A percentile compares a stretch with the other conserved stretches of the same genome.
Evolutionary conservation across 1,140 invertebrate species (phyloP).

Genomic region (Araneus ventricosus): DNA sequence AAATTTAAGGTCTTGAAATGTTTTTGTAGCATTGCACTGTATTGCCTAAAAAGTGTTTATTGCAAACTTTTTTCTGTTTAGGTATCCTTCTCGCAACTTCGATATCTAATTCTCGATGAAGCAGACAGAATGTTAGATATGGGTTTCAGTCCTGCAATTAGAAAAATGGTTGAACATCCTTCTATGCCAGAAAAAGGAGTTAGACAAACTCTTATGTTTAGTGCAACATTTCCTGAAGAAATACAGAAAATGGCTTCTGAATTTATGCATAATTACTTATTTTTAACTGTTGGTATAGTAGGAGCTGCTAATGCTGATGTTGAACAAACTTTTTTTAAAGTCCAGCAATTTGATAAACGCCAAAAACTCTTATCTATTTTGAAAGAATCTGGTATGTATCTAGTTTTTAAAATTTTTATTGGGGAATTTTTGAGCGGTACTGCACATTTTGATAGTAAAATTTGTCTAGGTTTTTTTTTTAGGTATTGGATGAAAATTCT

Average conservation of each 20-base stretch:
- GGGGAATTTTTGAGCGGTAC: too few species aligned
- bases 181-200: slow-evolving; percentile 85
- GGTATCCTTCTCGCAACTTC: slow-evolving; percentile 81
- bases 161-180: slow-evolving; percentile 77
- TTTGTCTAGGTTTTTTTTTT: too few species aligned
- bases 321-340: slow-evolving; percentile 89
- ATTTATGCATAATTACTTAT: slow-evolving; percentile 87
- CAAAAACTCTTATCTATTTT: slow-evolving; percentile 87
- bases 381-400: slow-evolving; percentile 82
- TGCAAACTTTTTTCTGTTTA: not conserved
- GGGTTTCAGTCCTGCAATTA: slow-evolving; percentile 83
- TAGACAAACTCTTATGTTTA: slow-evolving; percentile 80
- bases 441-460: too few species aligned
- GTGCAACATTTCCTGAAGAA: slow-evolving; percentile 82
- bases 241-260: slow-evolving; percentile 81
- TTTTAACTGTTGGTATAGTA: slow-evolving; percentile 91
- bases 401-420: not conserved
- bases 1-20: too few species aligned
- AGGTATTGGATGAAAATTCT: too few species aligned
- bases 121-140: slow-evolving; percentile 84
- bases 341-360: slow-evolving; percentile 87
- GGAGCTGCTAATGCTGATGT: slow-evolving; percentile 95
- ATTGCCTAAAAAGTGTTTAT: not conserved
- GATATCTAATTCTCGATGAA: slow-evolving; percentile 82
- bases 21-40: too few species aligned